Conservation (phyloP, 1,140 invertebrate genomes). For the Lordiphosa mommai region DNA sequence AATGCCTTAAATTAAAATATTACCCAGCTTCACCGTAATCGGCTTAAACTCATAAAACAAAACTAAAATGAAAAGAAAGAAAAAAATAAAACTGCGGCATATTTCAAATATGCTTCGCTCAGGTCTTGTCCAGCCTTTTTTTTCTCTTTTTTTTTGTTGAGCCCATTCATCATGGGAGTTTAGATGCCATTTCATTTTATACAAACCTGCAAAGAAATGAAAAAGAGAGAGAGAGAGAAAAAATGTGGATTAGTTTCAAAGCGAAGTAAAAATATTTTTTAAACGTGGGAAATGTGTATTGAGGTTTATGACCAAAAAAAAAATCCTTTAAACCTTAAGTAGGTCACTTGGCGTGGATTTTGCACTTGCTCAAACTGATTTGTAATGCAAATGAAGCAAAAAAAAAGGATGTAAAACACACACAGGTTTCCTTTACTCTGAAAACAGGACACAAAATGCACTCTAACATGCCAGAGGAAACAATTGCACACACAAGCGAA, state of each 20-base stretch:
- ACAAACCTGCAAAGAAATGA: slow-evolving; percentile 62
- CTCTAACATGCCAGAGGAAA: slow-evolving; percentile 30
- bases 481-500: too few species aligned
- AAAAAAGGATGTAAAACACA: slow-evolving; percentile 40
- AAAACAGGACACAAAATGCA: slow-evolving; percentile 5
- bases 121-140: slow-evolving; percentile 5
- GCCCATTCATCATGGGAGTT: slow-evolving; percentile 50
- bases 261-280: slow-evolving; percentile 29
- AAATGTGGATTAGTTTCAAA: slow-evolving; percentile 34
- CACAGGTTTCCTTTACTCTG: background rate
- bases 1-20: slow-evolving; percentile 25
- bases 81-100: slow-evolving; percentile 23
- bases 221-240: slow-evolving; percentile 3
- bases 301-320: slow-evolving; percentile 25
- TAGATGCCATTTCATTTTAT: slow-evolving; percentile 28
- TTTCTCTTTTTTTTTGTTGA: background rate
- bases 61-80: slow-evolving; percentile 13
- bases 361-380: slow-evolving; percentile 61
- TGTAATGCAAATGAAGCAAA: slow-evolving; percentile 75
- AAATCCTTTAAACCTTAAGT: slow-evolving; percentile 20
- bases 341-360: slow-evolving; percentile 62
- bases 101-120: slow-evolving; percentile 18
- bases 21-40: slow-evolving; percentile 47
- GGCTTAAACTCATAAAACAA: slow-evolving; percentile 60
- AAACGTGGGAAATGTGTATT: slow-evolving; percentile 52